Conservation (phyloP, 2,888 invertebrate species). For the Conus canariensis region DNA sequence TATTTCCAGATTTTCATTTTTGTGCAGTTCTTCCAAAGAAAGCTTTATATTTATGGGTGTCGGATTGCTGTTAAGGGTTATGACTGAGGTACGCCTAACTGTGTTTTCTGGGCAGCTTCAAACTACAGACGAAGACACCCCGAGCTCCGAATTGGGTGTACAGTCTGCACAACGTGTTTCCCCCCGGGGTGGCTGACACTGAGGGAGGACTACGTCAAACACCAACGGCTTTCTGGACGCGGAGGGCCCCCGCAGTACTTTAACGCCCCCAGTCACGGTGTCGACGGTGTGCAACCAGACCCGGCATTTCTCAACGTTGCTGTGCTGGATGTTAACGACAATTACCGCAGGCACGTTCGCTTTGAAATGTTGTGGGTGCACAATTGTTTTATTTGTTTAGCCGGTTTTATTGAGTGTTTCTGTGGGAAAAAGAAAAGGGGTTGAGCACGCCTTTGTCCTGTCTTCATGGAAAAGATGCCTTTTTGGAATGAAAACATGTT, state of each 20-base stretch:
- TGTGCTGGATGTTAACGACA: slow-evolving; percentile 52
- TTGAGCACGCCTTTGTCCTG: too few species aligned
- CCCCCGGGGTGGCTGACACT: not conserved
- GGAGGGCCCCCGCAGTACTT: slow-evolving; percentile 35
- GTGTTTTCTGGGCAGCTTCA: slow-evolving; percentile 37
- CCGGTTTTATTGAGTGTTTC: too few species aligned
- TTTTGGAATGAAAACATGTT: too few species aligned
- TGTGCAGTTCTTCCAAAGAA: not conserved
- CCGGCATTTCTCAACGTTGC: slow-evolving; percentile 42
- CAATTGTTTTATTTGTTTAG: too few species aligned
- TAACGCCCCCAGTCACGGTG: slow-evolving; percentile 43
- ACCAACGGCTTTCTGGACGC: slow-evolving; percentile 43
- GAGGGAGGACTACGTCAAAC: not conserved
- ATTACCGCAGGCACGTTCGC: slow-evolving; percentile 36
- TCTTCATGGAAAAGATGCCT: too few species aligned
- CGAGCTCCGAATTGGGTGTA: slow-evolving; percentile 33
- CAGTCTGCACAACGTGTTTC: slow-evolving; percentile 1
- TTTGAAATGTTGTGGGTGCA: too few species aligned
- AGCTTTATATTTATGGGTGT: not conserved
- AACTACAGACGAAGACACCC: slow-evolving; percentile 45
- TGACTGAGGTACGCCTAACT: not conserved
- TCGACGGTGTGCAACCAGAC: slow-evolving; percentile 43
- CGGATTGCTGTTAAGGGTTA: too few species aligned
- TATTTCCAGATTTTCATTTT: not conserved
- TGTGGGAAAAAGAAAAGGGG: too few species aligned